Conservation (phyloP, 2,888 invertebrate genomes). For the Plagiodera versicolora region DNA sequence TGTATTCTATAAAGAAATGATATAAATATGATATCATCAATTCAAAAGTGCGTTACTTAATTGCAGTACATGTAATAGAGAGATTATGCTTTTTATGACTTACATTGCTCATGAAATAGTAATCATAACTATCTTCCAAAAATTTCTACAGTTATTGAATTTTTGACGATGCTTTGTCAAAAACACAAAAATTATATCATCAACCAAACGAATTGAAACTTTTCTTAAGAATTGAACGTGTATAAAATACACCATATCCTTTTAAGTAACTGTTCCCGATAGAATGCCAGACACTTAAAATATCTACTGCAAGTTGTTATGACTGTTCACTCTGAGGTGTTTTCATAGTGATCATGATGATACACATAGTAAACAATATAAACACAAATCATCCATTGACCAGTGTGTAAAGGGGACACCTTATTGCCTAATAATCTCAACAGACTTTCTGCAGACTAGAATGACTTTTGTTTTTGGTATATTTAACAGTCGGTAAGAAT, state of each 20-base stretch:
- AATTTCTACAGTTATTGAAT: too few relatives aligned
- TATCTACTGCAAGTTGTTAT: slow-evolving; percentile 53
- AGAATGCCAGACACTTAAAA: slow-evolving; percentile 17
- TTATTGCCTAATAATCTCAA: slow-evolving; percentile 21
- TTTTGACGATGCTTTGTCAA: too few relatives aligned
- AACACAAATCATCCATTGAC: slow-evolving; percentile 52
- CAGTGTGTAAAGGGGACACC: slow-evolving; percentile 39
- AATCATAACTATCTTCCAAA: too few relatives aligned
- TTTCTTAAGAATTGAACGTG: not conserved
- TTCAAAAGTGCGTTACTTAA: too few relatives aligned
- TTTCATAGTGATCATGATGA: slow-evolving; percentile 53
- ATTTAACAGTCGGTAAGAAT: not conserved
- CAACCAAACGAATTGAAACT: not conserved
- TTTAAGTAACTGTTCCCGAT: slow-evolving; percentile 2
- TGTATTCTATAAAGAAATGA: too few relatives aligned
- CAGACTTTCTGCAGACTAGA: slow-evolving; percentile 50
- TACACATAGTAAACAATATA: slow-evolving; percentile 48
- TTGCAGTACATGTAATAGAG: too few relatives aligned
- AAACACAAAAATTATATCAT: too few relatives aligned
- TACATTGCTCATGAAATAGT: too few relatives aligned
- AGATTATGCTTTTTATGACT: too few relatives aligned
- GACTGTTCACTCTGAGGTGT: slow-evolving; percentile 53
- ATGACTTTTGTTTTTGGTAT: slow-evolving; percentile 41
- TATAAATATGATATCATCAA: too few relatives aligned
- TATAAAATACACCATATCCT: not conserved